Evolutionary conservation across 2,113 vertebrate species (phyloP), one percentile per base, ranked within the genome.

Genomic region (Mirza zaza): DNA sequence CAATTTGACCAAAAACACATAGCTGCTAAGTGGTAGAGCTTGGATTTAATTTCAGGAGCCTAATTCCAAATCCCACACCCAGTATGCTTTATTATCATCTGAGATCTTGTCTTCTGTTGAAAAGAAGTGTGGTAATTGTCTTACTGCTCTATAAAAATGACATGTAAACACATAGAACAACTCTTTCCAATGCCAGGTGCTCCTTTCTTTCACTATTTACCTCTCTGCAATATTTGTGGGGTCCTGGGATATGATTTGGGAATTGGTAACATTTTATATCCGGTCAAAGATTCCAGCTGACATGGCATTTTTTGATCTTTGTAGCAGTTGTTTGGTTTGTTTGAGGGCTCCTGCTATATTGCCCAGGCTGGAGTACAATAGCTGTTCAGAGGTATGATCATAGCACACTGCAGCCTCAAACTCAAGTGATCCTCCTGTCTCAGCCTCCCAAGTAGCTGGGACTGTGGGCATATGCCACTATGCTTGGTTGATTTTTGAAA

Each of bases 71-170:
- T 34, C n/a, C 27, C 14, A 68, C 52, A 34, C 55, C 36, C 27
- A 27, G 70, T 61, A 34, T 59, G 21, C 32, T 42, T 76, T 68
- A 34, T 70, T n/a, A 83, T 84, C 79, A 88, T 57, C 45, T 42
- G 57, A 29, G 39, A 59, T 68, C 45, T 25, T 73, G 32, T 68
- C 55, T 63, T 75, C 57, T 63, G 42, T 10, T 85, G 42, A 61
- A 84, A 77, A 29, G 12, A 71, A 80, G 71, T 81, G 14, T 94
- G n/a, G 45, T n/a, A 34, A 39, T 96, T 92, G 88, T 45, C 61
- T 84, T 67, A 57, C 8, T 57, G 77, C n/a, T 83, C n/a, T 86
- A 70, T 86, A 63, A 96, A 94, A 83, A 94, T 36, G 42, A 65
- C 29, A 93, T 80, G 27, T 73, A 21, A 50, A 48, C 67, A 75